Percentiles rank a stretch among this genome's conserved stretches.
Evolutionary conservation across 2,797 vertebrate genomes (phyloP).

Genomic region (Valencia hispanica): DNA sequence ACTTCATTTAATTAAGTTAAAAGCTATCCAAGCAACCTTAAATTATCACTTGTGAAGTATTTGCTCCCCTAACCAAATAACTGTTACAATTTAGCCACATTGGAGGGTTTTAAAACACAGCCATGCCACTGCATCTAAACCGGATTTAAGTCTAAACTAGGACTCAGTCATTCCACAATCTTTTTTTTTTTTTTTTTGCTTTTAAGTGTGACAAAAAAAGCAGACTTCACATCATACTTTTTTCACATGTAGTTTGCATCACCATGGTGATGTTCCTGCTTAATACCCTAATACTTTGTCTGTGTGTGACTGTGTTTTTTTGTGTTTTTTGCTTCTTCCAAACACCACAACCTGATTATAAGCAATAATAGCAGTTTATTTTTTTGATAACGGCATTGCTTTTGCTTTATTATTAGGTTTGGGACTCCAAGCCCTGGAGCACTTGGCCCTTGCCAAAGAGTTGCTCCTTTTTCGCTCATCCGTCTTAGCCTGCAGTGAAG

Average conservation of each 20-base stretch:
- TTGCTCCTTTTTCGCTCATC: conserved; percentile 63
- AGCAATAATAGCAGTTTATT: background rate
- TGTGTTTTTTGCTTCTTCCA: background rate
- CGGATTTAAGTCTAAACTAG: background rate
- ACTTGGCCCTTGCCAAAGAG: conserved; percentile 59
- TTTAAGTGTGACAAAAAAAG: background rate
- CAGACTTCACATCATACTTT: background rate
- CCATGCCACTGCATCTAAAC: background rate
- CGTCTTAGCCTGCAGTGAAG: conserved; percentile 33
- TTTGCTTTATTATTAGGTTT: conserved; percentile 62
- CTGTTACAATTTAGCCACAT: background rate
- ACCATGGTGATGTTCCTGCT: background rate
- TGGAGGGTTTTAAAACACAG: background rate
- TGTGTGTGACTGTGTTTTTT: too few relatives aligned
- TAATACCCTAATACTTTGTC: background rate
- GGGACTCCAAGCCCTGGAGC: conserved; percentile 72
- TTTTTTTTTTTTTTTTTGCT: background rate
- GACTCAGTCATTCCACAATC: background rate
- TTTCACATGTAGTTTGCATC: background rate
- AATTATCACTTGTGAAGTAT: background rate
- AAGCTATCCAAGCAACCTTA: background rate
- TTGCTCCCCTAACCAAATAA: background rate
- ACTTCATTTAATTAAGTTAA: background rate
- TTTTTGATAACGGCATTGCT: background rate
- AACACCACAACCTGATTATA: background rate